Percentiles rank a stretch among this genome's conserved stretches.
These are phyloP conservation scores for Beris chalybata DNA, from an alignment of 2,888 invertebrate genomes.

Conservation along the genomic window DNA sequence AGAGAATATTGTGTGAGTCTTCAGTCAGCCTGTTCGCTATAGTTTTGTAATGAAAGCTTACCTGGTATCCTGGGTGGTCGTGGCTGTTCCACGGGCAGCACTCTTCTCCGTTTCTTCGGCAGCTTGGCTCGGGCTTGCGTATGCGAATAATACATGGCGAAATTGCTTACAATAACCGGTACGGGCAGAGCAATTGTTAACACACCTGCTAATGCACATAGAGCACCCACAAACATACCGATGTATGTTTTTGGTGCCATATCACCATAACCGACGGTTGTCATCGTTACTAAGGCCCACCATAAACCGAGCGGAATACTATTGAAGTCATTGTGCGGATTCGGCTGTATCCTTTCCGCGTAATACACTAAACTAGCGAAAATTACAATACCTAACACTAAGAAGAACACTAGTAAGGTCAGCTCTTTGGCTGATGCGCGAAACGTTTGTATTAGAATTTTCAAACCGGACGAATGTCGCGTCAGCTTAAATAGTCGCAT, in stretches of 20 bases:
- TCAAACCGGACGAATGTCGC: conserved; percentile 94
- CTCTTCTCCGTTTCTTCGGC: conserved; percentile 96
- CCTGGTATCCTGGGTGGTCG: conserved; percentile 66
- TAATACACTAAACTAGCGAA: conserved; percentile 98
- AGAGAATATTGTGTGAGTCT: too few relatives aligned
- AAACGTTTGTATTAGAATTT: conserved; percentile 97
- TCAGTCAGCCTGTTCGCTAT: too few relatives aligned
- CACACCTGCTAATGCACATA: conserved; percentile 98
- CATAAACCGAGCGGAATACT: conserved; percentile 96
- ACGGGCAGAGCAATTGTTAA: conserved; percentile 98
- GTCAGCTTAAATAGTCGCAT: conserved; percentile 97
- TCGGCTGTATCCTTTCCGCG: conserved; percentile 93
- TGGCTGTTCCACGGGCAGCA: conserved; percentile 93
- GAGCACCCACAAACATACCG: conserved; percentile 97
- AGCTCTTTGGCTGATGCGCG: conserved; percentile 96
- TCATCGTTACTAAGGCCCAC: conserved; percentile 99
- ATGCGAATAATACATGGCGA: conserved; percentile 95
- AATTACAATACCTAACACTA: conserved; percentile 96
- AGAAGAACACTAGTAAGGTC: conserved; percentile 94
- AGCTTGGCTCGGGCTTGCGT: conserved; percentile 97
- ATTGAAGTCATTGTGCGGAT: conserved; percentile 96
- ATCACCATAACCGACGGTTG: conserved; percentile 97
- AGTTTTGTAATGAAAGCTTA: conserved; percentile 36
- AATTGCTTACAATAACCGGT: conserved; percentile 99
- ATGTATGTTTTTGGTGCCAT: conserved; percentile 98